phyloP scores from a whole-genome alignment of 2,797 vertebrate species.

The Poecile montanus region DNA sequence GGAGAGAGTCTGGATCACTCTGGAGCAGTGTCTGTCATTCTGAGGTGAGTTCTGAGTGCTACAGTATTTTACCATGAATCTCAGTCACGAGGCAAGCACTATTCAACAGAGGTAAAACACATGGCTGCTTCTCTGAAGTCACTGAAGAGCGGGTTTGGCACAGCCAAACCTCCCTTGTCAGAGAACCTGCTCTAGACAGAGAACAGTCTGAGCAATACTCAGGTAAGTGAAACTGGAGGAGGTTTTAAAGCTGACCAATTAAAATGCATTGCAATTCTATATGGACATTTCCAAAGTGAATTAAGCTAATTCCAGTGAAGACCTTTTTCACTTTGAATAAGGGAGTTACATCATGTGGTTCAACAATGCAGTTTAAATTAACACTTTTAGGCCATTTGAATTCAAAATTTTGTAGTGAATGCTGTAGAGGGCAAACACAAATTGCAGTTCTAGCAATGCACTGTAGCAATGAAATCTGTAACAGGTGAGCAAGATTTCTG shows the following conservation, averaged over 20 bases:
- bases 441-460: background rate
- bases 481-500: conserved; percentile 25
- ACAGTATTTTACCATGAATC: fast-evolving
- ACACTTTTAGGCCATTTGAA: background rate
- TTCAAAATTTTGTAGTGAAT: background rate
- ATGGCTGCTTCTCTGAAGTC: background rate
- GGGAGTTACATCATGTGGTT: background rate
- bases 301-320: background rate
- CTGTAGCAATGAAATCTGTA: background rate
- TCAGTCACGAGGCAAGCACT: background rate
- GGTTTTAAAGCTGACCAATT: background rate
- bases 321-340: background rate
- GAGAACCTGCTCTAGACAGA: background rate
- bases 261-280: background rate
- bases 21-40: background rate
- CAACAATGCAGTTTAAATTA: background rate
- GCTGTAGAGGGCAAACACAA: background rate
- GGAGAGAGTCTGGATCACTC: background rate
- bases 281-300: background rate
- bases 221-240: background rate
- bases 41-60: background rate
- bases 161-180: background rate
- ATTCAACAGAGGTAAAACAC: background rate
- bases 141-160: background rate
- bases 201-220: background rate